Percentiles rank a stretch among this genome's conserved stretches.
These are phyloP conservation scores for Cantharis lateralis DNA, from an alignment of 2,888 invertebrate genomes.

Conservation along the genomic window DNA sequence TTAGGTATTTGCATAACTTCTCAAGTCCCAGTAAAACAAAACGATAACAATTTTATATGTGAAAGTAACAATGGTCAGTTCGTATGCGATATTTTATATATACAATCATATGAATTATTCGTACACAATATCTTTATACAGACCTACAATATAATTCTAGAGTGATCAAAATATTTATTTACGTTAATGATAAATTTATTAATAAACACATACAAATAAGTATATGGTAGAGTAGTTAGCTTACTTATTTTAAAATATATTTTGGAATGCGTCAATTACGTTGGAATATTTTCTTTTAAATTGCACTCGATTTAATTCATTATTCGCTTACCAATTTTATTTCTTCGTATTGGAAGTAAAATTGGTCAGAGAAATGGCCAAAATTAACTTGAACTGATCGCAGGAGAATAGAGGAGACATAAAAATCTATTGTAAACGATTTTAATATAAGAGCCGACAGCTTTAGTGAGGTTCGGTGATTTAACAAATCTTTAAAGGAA, in stretches of 20 bases:
- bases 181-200: conserved; percentile 46
- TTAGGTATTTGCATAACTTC: neutral
- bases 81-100: conserved; percentile 37
- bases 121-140: conserved; percentile 43
- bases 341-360: neutral
- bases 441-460: neutral
- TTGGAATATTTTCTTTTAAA: conserved; percentile 7
- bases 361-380: conserved; percentile 1
- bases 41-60: conserved; percentile 36
- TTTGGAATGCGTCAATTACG: conserved; percentile 26
- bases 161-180: conserved; percentile 55
- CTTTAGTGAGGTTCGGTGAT: neutral
- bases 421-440: neutral
- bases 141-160: conserved; percentile 46
- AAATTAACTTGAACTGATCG: conserved; percentile 6
- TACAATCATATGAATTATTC: conserved; percentile 45
- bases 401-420: neutral
- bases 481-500: neutral
- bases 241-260: conserved; percentile 32
- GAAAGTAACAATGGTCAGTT: conserved; percentile 38
- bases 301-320: conserved; percentile 7
- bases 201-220: conserved; percentile 53
- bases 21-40: neutral
- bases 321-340: conserved; percentile 6
- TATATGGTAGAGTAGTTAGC: conserved; percentile 42